These are phyloP conservation scores for Hyperoplus lanceolatus DNA, from an alignment of 2,797 vertebrate species.

Conservation along the genomic window DNA sequence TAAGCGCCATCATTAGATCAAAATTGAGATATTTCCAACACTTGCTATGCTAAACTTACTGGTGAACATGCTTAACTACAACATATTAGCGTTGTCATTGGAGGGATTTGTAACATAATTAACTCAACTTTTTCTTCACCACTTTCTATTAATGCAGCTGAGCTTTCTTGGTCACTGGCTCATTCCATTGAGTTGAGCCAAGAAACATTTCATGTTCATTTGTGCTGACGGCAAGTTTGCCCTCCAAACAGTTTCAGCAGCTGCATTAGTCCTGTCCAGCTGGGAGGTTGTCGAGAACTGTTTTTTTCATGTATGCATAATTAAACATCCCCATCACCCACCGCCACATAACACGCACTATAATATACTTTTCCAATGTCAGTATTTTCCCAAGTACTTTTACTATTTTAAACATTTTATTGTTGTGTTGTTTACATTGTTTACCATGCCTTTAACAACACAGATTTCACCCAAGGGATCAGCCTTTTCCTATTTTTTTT, in stretches of 20 bases:
- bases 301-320: slow-evolving; percentile 67
- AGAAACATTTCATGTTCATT: slow-evolving; percentile 51
- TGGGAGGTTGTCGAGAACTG: slow-evolving; percentile 58
- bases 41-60: background rate
- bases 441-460: background rate
- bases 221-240: slow-evolving; percentile 46
- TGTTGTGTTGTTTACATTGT: slow-evolving; percentile 23
- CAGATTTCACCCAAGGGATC: background rate
- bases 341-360: slow-evolving; percentile 14
- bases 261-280: slow-evolving; percentile 61
- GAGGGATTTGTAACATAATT: background rate
- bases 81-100: background rate
- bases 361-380: background rate
- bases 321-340: slow-evolving; percentile 43
- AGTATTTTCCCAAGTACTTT: slow-evolving; percentile 10
- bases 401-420: slow-evolving; percentile 11
- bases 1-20: background rate
- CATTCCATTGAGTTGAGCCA: slow-evolving; percentile 33
- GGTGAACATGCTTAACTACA: background rate
- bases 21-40: background rate
- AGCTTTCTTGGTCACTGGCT: slow-evolving; percentile 38
- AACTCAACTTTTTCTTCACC: background rate
- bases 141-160: slow-evolving; percentile 8
- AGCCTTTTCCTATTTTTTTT: background rate
- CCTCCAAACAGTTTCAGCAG: slow-evolving; percentile 45